Conservation (phyloP, 2,888 invertebrate species). For the Aplocera efformata region DNA sequence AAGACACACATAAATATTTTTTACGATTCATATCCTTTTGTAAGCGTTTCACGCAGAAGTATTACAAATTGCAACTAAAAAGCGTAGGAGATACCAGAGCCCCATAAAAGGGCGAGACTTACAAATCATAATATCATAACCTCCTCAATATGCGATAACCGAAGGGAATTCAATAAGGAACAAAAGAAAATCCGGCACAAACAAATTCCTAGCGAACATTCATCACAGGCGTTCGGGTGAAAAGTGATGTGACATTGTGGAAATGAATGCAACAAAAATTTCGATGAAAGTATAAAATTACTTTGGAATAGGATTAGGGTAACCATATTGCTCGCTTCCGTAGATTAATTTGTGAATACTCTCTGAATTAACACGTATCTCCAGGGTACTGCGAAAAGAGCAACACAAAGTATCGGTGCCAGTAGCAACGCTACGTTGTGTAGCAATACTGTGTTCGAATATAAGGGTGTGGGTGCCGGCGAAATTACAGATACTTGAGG, state of each 20-base stretch:
- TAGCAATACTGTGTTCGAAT: too few relatives aligned
- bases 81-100: slow-evolving; percentile 3
- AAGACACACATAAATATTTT: neutral
- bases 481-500: too few relatives aligned
- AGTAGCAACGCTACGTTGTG: too few relatives aligned
- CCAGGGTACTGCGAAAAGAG: too few relatives aligned
- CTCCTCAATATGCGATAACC: slow-evolving; percentile 31
- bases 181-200: slow-evolving; percentile 30
- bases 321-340: too few relatives aligned
- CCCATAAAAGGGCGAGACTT: slow-evolving; percentile 21
- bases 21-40: neutral
- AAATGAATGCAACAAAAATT: neutral
- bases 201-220: slow-evolving; percentile 30
- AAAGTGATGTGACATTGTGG: slow-evolving; percentile 11
- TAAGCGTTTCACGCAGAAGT: slow-evolving; percentile 8
- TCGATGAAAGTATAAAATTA: slow-evolving; percentile 4
- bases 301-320: too few relatives aligned
- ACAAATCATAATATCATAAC: slow-evolving; percentile 32
- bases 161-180: slow-evolving; percentile 31
- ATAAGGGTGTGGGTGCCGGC: too few relatives aligned
- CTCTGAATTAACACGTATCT: too few relatives aligned
- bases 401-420: too few relatives aligned
- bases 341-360: too few relatives aligned
- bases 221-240: slow-evolving; percentile 23
- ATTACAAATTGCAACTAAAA: slow-evolving; percentile 16